A percentile compares a stretch with the other conserved stretches of the same genome.
These are phyloP conservation scores for zebrafish (Danio rerio) DNA, from an alignment of 2,113 vertebrate species.

Conservation along the genomic window DNA sequence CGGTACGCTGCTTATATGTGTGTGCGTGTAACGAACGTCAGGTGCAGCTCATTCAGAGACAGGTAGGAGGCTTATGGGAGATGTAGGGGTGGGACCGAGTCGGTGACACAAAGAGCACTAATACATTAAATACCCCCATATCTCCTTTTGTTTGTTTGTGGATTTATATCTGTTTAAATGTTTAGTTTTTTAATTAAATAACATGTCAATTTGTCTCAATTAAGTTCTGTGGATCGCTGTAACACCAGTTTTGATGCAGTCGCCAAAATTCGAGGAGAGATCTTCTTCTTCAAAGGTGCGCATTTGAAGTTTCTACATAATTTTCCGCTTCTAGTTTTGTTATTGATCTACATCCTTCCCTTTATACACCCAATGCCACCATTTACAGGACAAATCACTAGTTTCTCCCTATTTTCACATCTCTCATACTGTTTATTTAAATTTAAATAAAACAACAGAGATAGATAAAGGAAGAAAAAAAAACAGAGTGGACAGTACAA, in stretches of 20 bases:
- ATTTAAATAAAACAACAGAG: too few relatives aligned
- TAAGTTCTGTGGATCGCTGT: conserved; percentile 70
- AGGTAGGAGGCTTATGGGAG: too few relatives aligned
- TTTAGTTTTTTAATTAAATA: background rate
- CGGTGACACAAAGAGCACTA: too few relatives aligned
- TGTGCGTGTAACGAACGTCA: too few relatives aligned
- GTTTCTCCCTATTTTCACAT: background rate
- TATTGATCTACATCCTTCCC: background rate
- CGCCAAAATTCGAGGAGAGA: conserved; percentile 76
- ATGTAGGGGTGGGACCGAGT: too few relatives aligned
- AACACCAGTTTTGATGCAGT: conserved; percentile 77
- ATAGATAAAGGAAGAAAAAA: too few relatives aligned
- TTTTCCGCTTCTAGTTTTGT: background rate
- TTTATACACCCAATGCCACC: conserved; percentile 5
- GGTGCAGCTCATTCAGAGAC: too few relatives aligned
- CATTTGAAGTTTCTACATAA: background rate
- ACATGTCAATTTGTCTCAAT: background rate
- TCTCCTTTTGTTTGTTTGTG: too few relatives aligned
- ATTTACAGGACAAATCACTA: background rate
- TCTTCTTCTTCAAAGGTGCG: conserved; percentile 81
- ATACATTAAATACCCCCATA: too few relatives aligned
- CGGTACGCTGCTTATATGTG: too few relatives aligned
- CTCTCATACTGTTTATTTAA: background rate
- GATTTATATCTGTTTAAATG: too few relatives aligned
- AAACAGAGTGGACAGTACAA: too few relatives aligned